Evolutionary conservation across 2,113 vertebrate species (phyloP), one percentile per base, ranked within the genome.

Genomic region (Triplophysa siluroides): DNA sequence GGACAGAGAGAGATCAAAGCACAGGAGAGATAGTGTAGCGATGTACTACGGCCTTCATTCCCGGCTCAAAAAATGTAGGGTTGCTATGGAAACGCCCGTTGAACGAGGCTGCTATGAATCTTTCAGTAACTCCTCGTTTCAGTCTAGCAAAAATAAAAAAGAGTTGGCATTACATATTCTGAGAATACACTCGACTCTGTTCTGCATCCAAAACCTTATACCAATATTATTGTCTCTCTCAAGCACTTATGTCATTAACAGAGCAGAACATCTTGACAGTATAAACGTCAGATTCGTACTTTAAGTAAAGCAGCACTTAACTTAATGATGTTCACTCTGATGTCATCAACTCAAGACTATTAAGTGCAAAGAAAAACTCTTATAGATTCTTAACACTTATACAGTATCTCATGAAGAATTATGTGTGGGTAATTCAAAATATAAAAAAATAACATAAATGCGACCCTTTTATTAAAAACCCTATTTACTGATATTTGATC

Each of bases 61-160:
- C 65, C 72, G 24, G 67, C 79, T 77, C 54, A 76, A 72, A 38
- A 85, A 83, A 85, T 85, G 76, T 75, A 80, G 80, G 72, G 86
- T 87, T 87, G 78, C 86, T 82, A 87, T 87, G 82, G 86, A 85
- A 85, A 87, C 81, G 80, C 79, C 82, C 82, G 78, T 82, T 87
- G 86, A 84, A 83, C 68, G 75, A 82, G 84, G 81, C 72, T 84
- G 76, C 80, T 72, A 85, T 87, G 80, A 87, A 85, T 87, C 75
- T 83, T 83, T 85, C 80, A 83, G 74, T 75, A 81, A 80, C 78
- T 80, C 70, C 23, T 64, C 50, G 81, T 52, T 63, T 74, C 63
- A 50, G 73, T 83, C 61, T 79, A 50, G 71, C 58, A 61, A 72
- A 58, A 62, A 43, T 3, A 21, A 26, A 60, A 80, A 66, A 66